Evolutionary conservation across 2,888 invertebrate species (phyloP).

Genomic region (Xestobium rufovillosum): DNA sequence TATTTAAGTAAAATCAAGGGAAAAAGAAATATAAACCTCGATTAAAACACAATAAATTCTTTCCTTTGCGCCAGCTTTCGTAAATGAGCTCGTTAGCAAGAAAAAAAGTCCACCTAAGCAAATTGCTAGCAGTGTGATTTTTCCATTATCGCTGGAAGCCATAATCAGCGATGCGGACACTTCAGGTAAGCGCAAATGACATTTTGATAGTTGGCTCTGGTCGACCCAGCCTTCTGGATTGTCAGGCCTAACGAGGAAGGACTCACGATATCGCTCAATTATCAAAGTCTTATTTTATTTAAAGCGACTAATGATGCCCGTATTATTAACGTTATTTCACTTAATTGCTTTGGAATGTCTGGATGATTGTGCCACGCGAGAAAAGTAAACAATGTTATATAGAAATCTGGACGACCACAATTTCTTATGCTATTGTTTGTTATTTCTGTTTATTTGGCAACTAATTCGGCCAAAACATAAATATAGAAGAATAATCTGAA

Average conservation of each 20-base stretch:
- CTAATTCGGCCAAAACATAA: too few species aligned
- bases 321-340: constrained; percentile 25
- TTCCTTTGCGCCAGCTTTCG: too few species aligned
- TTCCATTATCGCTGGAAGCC: constrained; percentile 23
- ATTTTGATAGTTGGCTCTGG: constrained; percentile 28
- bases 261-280: constrained; percentile 29
- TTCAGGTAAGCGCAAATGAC: constrained; percentile 29
- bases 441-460: too few species aligned
- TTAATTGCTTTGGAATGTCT: background rate
- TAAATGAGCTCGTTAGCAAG: constrained; percentile 1
- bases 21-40: too few species aligned
- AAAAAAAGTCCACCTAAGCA: background rate
- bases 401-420: too few species aligned
- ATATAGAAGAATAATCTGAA: too few species aligned
- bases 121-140: constrained; percentile 2
- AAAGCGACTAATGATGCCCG: constrained; percentile 24
- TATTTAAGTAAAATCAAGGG: too few species aligned
- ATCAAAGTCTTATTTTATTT: constrained; percentile 26
- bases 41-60: too few species aligned
- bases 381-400: too few species aligned
- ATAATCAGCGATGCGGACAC: constrained; percentile 21
- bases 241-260: constrained; percentile 24
- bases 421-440: too few species aligned
- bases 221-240: constrained; percentile 22
- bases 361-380: too few species aligned